Base-by-base conservation (phyloP, 2,797 vertebrate species). In the Pangasius sanitwongsei region DNA sequence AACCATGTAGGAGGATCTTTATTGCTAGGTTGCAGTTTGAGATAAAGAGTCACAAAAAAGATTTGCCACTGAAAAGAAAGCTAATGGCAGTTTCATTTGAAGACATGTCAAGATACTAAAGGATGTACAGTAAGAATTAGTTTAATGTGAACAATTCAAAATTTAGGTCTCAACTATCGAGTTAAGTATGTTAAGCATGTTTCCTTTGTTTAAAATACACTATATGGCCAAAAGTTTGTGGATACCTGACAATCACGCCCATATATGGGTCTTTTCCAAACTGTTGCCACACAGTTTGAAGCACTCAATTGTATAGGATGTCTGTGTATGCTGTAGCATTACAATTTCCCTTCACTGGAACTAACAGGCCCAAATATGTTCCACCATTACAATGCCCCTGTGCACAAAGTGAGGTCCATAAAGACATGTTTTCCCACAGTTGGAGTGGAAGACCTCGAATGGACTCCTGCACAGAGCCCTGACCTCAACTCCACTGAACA, bases 21-120 rank as follows among this genome's bases (percentile, higher is more conserved):
- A 16, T 81, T 37, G 77, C n/a, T 34, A 31, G 50, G 16, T 20
- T 37, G 13, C 34, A 25, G 57, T 61, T 59, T 25, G 78, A 81
- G 74, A 77, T 50, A 77, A 77, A n/a, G 50, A 48, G 53, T 31
- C n/a, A 57, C 0, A 37, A 57, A 82, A 48, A 81, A 37, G 78
- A 48, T 16, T 44, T n/a, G 28, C 44, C 20, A 63, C 4, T 63
- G 12, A 16, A 83, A 83, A 44, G 1, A 7, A 65, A 83, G 37
- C 59, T n/a, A 48, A 63, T 83, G 15, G 23, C 25, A 44, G 31
- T 44, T 65, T 83, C 25, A 41, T 34, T 81, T 61, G 34, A 82
- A 82, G 80, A 83, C 55, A 41, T 61, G 50, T 81, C 78, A 34
- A 57, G 78, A 57, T 57, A 55, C 78, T 55, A 83, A 61, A 61